Percentiles rank a stretch among this genome's conserved stretches.
phyloP scores from a whole-genome alignment of 2,113 vertebrate species.

The Mandrillus leucophaeus region DNA sequence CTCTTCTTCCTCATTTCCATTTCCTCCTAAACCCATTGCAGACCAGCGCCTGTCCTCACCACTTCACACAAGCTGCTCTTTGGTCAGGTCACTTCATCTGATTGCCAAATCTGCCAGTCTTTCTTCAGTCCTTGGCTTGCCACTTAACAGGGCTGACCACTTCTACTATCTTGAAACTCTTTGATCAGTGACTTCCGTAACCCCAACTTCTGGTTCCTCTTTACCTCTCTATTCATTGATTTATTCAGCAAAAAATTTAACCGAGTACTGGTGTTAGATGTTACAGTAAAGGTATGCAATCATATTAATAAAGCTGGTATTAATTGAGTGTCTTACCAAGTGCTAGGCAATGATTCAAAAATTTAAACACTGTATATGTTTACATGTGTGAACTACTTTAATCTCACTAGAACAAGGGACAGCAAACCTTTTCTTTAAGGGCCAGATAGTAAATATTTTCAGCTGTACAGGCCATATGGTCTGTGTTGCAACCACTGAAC shows the following conservation, averaged over 20 bases:
- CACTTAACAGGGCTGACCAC: background rate
- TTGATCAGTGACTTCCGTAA: background rate
- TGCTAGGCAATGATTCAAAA: background rate
- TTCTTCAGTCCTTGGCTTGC: slow-evolving; percentile 29
- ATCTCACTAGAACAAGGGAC: background rate
- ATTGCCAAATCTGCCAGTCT: background rate
- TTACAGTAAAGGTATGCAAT: background rate
- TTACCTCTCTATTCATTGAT: background rate
- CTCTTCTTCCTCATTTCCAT: background rate
- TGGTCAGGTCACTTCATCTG: background rate
- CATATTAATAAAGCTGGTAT: background rate
- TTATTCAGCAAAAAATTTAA: background rate
- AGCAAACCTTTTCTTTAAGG: background rate
- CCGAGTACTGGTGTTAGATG: background rate
- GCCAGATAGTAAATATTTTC: background rate
- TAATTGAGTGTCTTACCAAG: background rate
- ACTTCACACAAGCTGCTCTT: background rate
- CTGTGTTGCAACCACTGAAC: background rate
- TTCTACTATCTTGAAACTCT: slow-evolving; percentile 47
- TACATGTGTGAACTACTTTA: background rate
- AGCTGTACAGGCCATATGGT: background rate
- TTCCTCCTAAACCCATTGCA: background rate
- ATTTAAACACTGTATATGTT: background rate
- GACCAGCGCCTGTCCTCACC: background rate
- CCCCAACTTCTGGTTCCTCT: slow-evolving; percentile 31